A percentile compares a stretch with the other conserved stretches of the same genome.
Evolutionary conservation across 2,888 invertebrate genomes (phyloP).

Genomic region (Odontocolon sp.): DNA sequence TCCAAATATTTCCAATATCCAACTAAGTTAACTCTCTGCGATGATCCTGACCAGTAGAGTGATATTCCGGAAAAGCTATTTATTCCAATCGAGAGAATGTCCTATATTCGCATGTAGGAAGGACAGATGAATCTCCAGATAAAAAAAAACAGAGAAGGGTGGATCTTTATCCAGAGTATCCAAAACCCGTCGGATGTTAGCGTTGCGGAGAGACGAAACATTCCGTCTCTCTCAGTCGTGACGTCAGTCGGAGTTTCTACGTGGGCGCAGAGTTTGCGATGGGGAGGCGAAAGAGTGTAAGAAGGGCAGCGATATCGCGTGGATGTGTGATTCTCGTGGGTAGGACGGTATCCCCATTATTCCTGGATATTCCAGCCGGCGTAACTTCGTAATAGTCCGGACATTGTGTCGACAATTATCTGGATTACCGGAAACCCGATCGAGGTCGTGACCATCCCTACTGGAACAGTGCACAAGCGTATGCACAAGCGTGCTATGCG

Average conservation of each 20-base stretch:
- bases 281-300: neutral
- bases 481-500: neutral
- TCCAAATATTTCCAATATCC: too few relatives aligned
- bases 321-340: too few relatives aligned
- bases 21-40: too few relatives aligned
- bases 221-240: constrained; percentile 1
- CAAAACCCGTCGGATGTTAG: neutral
- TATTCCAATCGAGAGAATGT: neutral
- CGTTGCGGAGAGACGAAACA: neutral
- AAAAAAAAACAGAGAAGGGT: neutral
- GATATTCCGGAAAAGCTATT: neutral
- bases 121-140: neutral
- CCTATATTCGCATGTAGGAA: neutral
- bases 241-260: constrained; percentile 52
- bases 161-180: neutral
- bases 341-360: neutral
- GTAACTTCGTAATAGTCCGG: neutral
- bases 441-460: neutral
- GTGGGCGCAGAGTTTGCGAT: constrained; percentile 26
- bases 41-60: too few relatives aligned
- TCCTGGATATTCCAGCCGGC: neutral
- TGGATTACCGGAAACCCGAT: neutral
- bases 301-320: neutral
- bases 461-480: neutral
- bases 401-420: constrained; percentile 3